phyloP scores from a whole-genome alignment of 2,888 invertebrate species.

The Pyrocoelia pectoralis region DNA sequence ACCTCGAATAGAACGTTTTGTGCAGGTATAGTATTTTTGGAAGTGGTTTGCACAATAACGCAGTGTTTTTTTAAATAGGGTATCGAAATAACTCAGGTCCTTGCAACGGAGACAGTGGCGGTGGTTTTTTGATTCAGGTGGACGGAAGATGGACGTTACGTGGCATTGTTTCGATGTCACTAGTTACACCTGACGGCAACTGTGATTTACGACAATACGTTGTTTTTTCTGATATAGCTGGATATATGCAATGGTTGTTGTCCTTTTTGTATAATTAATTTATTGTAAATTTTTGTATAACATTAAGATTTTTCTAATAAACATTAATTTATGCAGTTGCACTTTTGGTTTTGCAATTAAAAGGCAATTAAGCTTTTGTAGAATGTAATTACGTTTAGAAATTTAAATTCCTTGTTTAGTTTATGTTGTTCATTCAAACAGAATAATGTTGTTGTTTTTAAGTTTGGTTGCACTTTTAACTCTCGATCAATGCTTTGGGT shows the following conservation, averaged over 20 bases:
- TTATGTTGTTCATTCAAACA: no score
- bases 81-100: slow-evolving; percentile 34
- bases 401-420: neutral
- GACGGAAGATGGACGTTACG: slow-evolving; percentile 36
- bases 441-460: neutral
- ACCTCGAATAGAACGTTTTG: slow-evolving; percentile 61
- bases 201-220: slow-evolving; percentile 38
- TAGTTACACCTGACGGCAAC: slow-evolving; percentile 22
- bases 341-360: neutral
- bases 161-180: slow-evolving; percentile 38
- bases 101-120: slow-evolving; percentile 41
- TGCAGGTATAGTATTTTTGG: slow-evolving; percentile 50
- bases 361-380: neutral
- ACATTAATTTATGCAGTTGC: neutral
- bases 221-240: slow-evolving; percentile 38
- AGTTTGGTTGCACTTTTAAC: neutral
- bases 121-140: slow-evolving; percentile 32
- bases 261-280: slow-evolving; percentile 4
- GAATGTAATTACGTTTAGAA: neutral
- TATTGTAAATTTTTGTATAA: slow-evolving; percentile 6
- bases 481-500: neutral
- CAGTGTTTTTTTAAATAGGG: no score
- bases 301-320: neutral
- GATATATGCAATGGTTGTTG: slow-evolving; percentile 35
- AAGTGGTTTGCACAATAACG: no score